Percentiles rank a stretch among this genome's conserved stretches.
phyloP scores from a whole-genome alignment of 2,113 vertebrate genomes.

The Catharus minimus region DNA sequence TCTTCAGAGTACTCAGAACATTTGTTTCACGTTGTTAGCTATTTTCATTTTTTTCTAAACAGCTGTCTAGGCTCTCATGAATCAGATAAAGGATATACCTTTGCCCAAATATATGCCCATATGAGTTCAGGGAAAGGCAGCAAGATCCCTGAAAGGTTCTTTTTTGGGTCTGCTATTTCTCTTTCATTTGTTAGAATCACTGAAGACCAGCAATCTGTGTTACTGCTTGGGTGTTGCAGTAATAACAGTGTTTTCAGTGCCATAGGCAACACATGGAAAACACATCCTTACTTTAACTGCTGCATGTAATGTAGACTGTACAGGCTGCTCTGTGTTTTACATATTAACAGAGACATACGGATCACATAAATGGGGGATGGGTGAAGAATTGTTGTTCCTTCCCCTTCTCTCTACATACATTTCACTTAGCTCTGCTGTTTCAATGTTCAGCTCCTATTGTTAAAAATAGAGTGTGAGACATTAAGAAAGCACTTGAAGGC shows the following conservation, averaged over 20 bases:
- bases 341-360: background rate
- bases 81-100: background rate
- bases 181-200: background rate
- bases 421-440: background rate
- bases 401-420: background rate
- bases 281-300: background rate
- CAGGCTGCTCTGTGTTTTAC: conserved; percentile 1
- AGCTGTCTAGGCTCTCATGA: background rate
- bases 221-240: background rate
- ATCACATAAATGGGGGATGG: background rate
- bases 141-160: background rate
- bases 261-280: background rate
- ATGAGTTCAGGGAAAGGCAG: background rate
- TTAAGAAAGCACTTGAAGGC: background rate
- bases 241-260: background rate
- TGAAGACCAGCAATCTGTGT: background rate
- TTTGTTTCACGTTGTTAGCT: background rate
- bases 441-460: background rate
- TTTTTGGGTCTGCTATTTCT: background rate
- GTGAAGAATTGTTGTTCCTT: conserved; percentile 36
- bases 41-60: background rate
- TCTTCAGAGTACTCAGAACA: background rate
- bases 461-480: background rate
- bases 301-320: background rate
- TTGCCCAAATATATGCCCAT: background rate